Evolutionary conservation across 2,888 invertebrate genomes (phyloP).

Genomic region (Cybosia mesomella): DNA sequence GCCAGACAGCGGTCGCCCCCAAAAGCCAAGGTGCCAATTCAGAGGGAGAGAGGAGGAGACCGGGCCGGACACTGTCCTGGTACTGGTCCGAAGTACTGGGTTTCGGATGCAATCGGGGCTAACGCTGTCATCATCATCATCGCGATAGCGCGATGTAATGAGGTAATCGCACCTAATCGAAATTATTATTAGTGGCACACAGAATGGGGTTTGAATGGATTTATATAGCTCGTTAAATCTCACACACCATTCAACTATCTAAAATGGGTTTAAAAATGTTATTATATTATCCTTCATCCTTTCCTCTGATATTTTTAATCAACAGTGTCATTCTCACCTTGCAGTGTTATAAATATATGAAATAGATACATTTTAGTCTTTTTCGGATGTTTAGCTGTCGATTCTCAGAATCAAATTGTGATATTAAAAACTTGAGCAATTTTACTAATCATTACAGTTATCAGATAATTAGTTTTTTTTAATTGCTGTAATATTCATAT

Average conservation of each 20-base stretch:
- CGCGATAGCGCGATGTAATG: no score
- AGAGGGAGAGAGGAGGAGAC: no score
- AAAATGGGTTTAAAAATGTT: background rate
- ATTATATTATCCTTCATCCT: background rate
- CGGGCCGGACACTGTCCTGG: no score
- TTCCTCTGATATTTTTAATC: background rate
- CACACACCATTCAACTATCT: background rate
- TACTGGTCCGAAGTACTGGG: no score
- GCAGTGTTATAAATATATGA: conserved; percentile 23
- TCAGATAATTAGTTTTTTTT: conserved; percentile 1
- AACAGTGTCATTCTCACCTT: conserved; percentile 24
- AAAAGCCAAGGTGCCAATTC: no score
- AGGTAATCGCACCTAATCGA: no score
- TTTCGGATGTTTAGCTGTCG: background rate
- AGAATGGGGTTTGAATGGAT: no score
- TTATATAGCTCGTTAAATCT: background rate
- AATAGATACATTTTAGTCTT: conserved; percentile 24
- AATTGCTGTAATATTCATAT: background rate
- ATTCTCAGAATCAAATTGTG: background rate
- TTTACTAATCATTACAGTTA: background rate
- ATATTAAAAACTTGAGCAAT: background rate
- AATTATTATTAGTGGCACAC: no score
- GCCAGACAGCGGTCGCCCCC: no score
- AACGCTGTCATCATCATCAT: no score
- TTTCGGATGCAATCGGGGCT: no score